A percentile compares a stretch with the other conserved stretches of the same genome.
Evolutionary conservation across 2,797 vertebrate genomes (phyloP).

Genomic region (Chrosomus eos): DNA sequence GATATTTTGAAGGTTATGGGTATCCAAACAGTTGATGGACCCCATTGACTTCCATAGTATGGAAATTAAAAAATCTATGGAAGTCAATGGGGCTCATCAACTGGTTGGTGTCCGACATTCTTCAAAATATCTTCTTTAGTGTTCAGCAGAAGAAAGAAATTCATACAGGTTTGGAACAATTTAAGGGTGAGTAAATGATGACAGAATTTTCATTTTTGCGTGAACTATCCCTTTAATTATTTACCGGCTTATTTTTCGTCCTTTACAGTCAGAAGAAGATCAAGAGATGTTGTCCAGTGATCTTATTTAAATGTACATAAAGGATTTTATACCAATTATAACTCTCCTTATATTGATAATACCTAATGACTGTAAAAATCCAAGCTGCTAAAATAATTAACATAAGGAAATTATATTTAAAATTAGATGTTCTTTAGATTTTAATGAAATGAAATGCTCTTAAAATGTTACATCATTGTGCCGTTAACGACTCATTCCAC

Average conservation of each 20-base stretch:
- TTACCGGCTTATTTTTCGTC: neutral
- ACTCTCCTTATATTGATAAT: neutral
- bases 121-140: no score
- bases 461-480: neutral
- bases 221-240: neutral
- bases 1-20: neutral
- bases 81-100: no score
- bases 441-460: neutral
- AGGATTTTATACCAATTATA: no score
- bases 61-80: no score
- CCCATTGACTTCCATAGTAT: neutral
- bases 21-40: neutral
- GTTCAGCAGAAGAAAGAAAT: no score
- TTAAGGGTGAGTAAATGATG: no score
- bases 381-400: neutral
- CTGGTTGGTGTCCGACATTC: no score
- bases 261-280: neutral
- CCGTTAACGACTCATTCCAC: neutral
- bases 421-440: no score
- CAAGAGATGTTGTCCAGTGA: neutral
- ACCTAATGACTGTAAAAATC: neutral
- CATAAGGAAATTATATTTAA: no score
- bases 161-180: no score
- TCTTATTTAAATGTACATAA: neutral
- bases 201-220: no score